These are phyloP conservation scores for Eupithecia vulgata DNA, from an alignment of 2,888 invertebrate species.

Conservation along the genomic window DNA sequence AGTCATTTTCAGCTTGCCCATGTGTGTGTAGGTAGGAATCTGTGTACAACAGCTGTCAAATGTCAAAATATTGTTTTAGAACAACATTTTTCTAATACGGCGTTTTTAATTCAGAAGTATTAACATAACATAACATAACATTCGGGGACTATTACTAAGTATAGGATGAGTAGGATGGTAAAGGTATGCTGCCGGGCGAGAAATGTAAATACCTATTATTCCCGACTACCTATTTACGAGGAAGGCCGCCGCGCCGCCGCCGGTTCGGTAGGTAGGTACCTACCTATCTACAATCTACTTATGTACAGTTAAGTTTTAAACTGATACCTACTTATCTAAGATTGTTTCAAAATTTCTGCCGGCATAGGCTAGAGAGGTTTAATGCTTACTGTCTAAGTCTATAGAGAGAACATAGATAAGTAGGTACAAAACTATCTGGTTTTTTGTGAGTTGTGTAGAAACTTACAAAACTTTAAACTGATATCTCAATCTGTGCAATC, in stretches of 20 bases:
- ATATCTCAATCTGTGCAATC: neutral
- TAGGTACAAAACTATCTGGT: neutral
- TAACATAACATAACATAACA: too few relatives aligned
- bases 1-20: conserved; percentile 65
- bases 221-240: neutral
- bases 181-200: neutral
- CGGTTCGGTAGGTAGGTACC: too few relatives aligned
- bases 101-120: too few relatives aligned
- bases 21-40: conserved; percentile 62
- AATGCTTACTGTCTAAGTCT: too few relatives aligned
- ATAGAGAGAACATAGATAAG: neutral
- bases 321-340: too few relatives aligned
- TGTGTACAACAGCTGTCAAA: conserved; percentile 71
- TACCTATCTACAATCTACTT: too few relatives aligned
- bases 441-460: neutral
- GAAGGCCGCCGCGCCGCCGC: too few relatives aligned
- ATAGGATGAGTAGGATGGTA: too few relatives aligned
- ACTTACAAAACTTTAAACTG: neutral
- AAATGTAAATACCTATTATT: neutral
- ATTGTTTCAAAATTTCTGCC: too few relatives aligned
- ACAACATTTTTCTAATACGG: neutral
- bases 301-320: too few relatives aligned
- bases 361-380: neutral
- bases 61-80: conserved; percentile 54
- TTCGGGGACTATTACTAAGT: too few relatives aligned